Percentiles rank a stretch among this genome's conserved stretches.
Evolutionary conservation across 64 coral and sea anemone genomes (phyloP).

Genomic region (Montipora capricornis): DNA sequence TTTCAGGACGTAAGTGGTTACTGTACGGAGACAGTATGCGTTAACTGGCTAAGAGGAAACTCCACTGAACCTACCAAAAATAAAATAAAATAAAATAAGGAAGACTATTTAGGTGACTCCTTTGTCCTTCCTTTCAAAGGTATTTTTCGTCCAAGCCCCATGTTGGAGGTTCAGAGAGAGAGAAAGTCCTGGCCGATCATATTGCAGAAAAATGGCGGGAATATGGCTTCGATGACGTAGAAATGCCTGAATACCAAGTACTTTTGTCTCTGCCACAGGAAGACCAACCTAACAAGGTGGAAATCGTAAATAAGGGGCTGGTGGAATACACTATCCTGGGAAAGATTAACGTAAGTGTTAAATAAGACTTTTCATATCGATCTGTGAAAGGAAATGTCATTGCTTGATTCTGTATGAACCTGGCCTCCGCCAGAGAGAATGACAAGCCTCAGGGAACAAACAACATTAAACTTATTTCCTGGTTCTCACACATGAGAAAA

Average conservation of each 20-base stretch:
- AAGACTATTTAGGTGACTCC: background rate
- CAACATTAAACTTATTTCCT: no score
- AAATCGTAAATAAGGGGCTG: slow-evolving; percentile 22
- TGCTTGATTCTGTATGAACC: no score
- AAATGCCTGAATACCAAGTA: slow-evolving; percentile 78
- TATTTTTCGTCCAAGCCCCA: slow-evolving; percentile 72
- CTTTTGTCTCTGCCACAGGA: slow-evolving; percentile 67
- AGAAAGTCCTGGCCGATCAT: slow-evolving; percentile 45
- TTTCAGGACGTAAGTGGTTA: no score
- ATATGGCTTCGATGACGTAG: slow-evolving; percentile 77
- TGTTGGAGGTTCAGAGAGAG: slow-evolving; percentile 63
- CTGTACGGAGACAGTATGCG: no score
- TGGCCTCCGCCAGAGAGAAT: no score
- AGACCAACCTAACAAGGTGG: slow-evolving; percentile 55
- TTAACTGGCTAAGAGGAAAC: background rate
- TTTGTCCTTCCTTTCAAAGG: slow-evolving; percentile 3
- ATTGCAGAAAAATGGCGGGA: slow-evolving; percentile 60
- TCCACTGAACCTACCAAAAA: background rate
- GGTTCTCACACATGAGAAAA: no score
- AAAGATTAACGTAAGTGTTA: slow-evolving; percentile 42
- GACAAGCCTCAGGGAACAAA: no score
- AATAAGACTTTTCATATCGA: no score
- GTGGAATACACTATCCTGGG: slow-evolving; percentile 36
- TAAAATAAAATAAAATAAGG: background rate
- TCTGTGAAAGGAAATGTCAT: no score